A percentile compares a stretch with the other conserved stretches of the same genome.
Conservation (phyloP, 2,888 invertebrate species). For the Tortricodes alternella region DNA sequence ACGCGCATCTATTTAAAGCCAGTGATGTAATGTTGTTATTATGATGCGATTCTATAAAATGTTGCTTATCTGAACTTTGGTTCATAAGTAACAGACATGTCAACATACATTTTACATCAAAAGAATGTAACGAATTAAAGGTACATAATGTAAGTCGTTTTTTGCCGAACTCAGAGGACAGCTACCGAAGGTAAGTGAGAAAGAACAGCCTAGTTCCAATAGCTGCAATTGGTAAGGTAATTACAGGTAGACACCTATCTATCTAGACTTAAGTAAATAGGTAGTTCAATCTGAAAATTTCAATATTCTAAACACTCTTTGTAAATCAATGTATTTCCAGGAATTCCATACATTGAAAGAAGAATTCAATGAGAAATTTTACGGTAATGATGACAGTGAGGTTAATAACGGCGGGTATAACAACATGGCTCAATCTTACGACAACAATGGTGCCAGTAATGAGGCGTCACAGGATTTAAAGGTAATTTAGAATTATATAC, state of each 20-base stretch:
- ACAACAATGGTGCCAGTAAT: constrained; percentile 35
- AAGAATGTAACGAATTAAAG: not conserved
- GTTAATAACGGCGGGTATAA: constrained; percentile 43
- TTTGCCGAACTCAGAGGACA: constrained; percentile 40
- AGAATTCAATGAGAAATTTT: constrained; percentile 73
- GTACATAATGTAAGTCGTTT: not conserved
- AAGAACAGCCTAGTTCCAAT: not conserved
- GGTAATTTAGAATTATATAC: constrained; percentile 45
- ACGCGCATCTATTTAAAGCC: constrained; percentile 12
- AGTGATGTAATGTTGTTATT: constrained; percentile 3
- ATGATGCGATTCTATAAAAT: constrained; percentile 2
- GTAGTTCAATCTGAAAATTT: not conserved
- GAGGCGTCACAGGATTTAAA: constrained; percentile 63
- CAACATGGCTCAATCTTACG: constrained; percentile 33
- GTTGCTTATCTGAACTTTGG: no score
- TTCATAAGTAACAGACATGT: not conserved
- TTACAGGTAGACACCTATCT: not conserved
- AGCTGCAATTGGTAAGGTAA: constrained; percentile 30
- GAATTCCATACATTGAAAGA: constrained; percentile 71
- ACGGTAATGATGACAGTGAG: constrained; percentile 57
- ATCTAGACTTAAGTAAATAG: not conserved
- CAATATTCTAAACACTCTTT: not conserved
- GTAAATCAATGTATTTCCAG: constrained; percentile 50
- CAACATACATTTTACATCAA: not conserved
- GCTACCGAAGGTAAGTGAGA: constrained; percentile 35